Percentiles rank a stretch among this genome's conserved stretches.
These are phyloP conservation scores for Latheticus oryzae DNA, from an alignment of 2,888 invertebrate species.

Conservation along the genomic window DNA sequence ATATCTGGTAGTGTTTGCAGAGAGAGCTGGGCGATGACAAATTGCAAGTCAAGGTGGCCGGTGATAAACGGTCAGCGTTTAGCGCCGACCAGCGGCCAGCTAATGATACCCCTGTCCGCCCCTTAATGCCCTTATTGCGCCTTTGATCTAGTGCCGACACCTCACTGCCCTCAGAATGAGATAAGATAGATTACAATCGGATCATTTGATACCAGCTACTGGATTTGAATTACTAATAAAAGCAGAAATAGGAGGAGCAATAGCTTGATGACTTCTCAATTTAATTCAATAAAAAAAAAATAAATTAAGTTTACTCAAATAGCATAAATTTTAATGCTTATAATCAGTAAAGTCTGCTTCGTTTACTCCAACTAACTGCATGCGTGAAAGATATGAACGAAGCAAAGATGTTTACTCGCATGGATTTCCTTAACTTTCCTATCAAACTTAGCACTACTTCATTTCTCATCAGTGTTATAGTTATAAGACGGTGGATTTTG, in stretches of 20 bases:
- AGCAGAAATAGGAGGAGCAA: not conserved
- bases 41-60: slow-evolving; percentile 64
- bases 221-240: slow-evolving; percentile 26
- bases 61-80: slow-evolving; percentile 64
- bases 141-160: slow-evolving; percentile 66
- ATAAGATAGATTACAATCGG: slow-evolving; percentile 31
- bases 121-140: slow-evolving; percentile 64
- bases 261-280: too few relatives aligned
- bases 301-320: too few relatives aligned
- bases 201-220: slow-evolving; percentile 22
- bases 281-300: too few relatives aligned
- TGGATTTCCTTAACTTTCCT: slow-evolving; percentile 63
- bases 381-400: slow-evolving; percentile 63
- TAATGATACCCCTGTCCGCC: slow-evolving; percentile 65
- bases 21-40: slow-evolving; percentile 62
- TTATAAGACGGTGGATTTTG: slow-evolving; percentile 3
- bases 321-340: too few relatives aligned
- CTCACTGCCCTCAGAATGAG: slow-evolving; percentile 44
- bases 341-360: slow-evolving; percentile 55
- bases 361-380: slow-evolving; percentile 59
- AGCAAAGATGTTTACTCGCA: slow-evolving; percentile 63
- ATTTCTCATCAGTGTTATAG: slow-evolving; percentile 34
- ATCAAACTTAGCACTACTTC: slow-evolving; percentile 61
- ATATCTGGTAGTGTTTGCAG: slow-evolving; percentile 50
- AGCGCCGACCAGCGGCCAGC: slow-evolving; percentile 62